Percentiles rank a stretch among this genome's conserved stretches.
These are phyloP conservation scores for Drosophila heteroneura DNA, from an alignment of 2,888 invertebrate genomes.

Conservation along the genomic window DNA sequence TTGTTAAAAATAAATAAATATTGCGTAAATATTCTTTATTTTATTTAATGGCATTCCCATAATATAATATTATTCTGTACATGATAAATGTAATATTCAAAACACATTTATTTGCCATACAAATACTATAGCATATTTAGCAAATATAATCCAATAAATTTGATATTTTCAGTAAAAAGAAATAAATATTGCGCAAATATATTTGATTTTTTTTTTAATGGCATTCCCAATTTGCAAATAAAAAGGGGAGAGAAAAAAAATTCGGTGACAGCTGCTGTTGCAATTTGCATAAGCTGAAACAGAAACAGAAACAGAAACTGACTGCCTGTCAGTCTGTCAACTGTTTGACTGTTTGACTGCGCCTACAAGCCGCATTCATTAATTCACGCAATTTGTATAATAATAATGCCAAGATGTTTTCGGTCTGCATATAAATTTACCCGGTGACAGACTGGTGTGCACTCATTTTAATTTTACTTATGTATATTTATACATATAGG, in stretches of 20 bases:
- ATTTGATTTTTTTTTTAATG: constrained; percentile 15
- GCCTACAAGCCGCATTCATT: constrained; percentile 72
- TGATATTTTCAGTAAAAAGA: not conserved
- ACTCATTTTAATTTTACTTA: constrained; percentile 36
- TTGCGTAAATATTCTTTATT: not conserved
- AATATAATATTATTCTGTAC: not conserved
- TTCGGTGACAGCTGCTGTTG: constrained; percentile 56
- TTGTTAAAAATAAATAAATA: not conserved
- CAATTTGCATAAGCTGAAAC: constrained; percentile 73
- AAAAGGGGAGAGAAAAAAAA: not conserved
- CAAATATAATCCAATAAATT: not conserved
- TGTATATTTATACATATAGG: constrained; percentile 53
- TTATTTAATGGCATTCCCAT: not conserved
- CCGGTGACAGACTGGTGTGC: constrained; percentile 55
- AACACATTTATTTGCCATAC: not conserved
- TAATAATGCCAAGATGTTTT: constrained; percentile 38
- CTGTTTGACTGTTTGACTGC: constrained; percentile 66
- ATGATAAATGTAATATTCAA: not conserved
- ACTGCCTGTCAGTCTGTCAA: constrained; percentile 59
- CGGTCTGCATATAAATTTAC: constrained; percentile 45
- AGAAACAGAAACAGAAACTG: constrained; percentile 27
- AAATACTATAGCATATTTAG: not conserved
- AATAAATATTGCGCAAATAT: not conserved
- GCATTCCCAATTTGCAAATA: constrained; percentile 17
- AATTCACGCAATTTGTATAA: constrained; percentile 63